phyloP scores from a whole-genome alignment of 2,888 invertebrate genomes.

The Watsonalla cultraria region DNA sequence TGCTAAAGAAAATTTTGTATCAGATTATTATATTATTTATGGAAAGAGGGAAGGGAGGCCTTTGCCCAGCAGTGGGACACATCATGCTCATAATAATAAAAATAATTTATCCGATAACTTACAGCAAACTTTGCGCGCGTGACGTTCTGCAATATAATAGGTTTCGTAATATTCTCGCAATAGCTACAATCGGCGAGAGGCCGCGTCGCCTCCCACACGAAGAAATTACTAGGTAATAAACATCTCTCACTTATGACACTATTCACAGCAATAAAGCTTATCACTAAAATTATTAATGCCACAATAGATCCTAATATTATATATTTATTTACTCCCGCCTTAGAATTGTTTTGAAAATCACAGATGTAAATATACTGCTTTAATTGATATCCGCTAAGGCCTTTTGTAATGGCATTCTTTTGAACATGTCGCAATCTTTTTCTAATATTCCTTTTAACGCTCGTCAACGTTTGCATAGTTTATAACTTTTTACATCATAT shows the following conservation, averaged over 20 bases:
- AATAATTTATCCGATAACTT: constrained; percentile 20
- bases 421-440: constrained; percentile 40
- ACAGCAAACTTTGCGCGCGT: constrained; percentile 83
- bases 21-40: too few relatives aligned
- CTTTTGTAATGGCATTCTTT: constrained; percentile 44
- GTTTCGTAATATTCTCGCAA: constrained; percentile 83
- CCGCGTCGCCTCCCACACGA: constrained; percentile 92
- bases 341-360: constrained; percentile 30
- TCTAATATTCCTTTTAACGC: constrained; percentile 22
- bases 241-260: constrained; percentile 82
- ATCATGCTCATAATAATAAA: too few relatives aligned
- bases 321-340: constrained; percentile 30
- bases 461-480: constrained; percentile 16
- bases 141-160: constrained; percentile 83
- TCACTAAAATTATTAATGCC: constrained; percentile 35
- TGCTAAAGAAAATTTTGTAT: too few relatives aligned
- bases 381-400: constrained; percentile 36
- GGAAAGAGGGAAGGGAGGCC: too few relatives aligned
- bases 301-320: constrained; percentile 32
- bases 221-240: constrained; percentile 88
- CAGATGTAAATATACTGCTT: constrained; percentile 45
- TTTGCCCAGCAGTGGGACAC: too few relatives aligned
- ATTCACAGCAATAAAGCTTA: constrained; percentile 39
- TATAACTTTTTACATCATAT: neutral
- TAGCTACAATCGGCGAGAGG: constrained; percentile 90